Percentiles rank a stretch among this genome's conserved stretches.
phyloP scores from a whole-genome alignment of 2,113 vertebrate species.

The human (Homo sapiens) region GRCh38 chr22:38353001-38353500 shows the following conservation, averaged over 20 bases:
- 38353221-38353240: neutral
- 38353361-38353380: accelerated
- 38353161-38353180: neutral
- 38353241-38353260: neutral
- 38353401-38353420: accelerated
- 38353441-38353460: neutral
- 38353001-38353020: too few relatives aligned
- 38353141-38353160: neutral
- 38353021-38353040: too few relatives aligned
- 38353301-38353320: constrained; percentile 71
- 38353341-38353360: neutral
- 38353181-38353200: neutral
- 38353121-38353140: too few relatives aligned
- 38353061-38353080: too few relatives aligned
- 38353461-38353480: neutral
- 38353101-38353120: too few relatives aligned
- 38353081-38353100: too few relatives aligned
- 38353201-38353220: neutral
- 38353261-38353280: neutral
- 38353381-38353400: accelerated
- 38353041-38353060: too few relatives aligned
- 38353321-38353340: neutral
- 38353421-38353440: neutral
- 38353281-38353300: neutral
- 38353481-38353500: neutral